Base-by-base conservation (phyloP, 2,888 invertebrate species). In the Harpalus rufipes region DNA sequence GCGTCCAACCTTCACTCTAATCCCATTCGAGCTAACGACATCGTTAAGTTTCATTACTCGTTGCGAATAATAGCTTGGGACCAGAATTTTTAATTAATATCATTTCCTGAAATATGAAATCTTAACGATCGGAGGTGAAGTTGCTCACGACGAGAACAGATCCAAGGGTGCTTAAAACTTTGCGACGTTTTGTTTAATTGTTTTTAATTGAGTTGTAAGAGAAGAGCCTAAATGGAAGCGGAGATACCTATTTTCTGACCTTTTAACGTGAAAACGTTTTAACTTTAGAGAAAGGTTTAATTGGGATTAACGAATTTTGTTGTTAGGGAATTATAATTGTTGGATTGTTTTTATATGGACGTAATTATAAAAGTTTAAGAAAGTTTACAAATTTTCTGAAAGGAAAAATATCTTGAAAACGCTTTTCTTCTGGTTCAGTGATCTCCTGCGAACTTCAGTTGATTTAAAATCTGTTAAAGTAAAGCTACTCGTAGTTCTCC, bases 51-150 rank as follows among this genome's bases (percentile, higher is more conserved):
- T 80, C 80, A 80, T 80, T 80, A 61, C 80, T 61, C 59, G 59
- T 80, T 78, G 78, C 80, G 80, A 39, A 79, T 79, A 79, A 59
- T 79, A 79, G 18, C 56, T 32, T 25, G 25, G 32, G 56, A 56
- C 79, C 25, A 56, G 79, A 79, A 61, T 80, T 80, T 80, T 80
- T 80, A 80, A 80, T 80, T 80, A 80, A 80, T 80, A 80, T 61
- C 80, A 80, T 80, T 80, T 61, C 59, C 80, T 25, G 56, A 80
- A 80, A 80, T 80, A 61, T 80, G 80, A 80, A 58, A 80, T 80
- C 59, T 39, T 80, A 61, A 80, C 61, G 61, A 80, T 59, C 39
- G 61, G 12, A 39, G 58, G 41, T 32, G 39, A 79, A 59, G 58
- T 79, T 79, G 39, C n/a, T 32, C 63, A 63, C 18, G 68, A 63